These are phyloP conservation scores for Dolichomitus sp. DNA, from an alignment of 2,888 invertebrate species.

Conservation along the genomic window DNA sequence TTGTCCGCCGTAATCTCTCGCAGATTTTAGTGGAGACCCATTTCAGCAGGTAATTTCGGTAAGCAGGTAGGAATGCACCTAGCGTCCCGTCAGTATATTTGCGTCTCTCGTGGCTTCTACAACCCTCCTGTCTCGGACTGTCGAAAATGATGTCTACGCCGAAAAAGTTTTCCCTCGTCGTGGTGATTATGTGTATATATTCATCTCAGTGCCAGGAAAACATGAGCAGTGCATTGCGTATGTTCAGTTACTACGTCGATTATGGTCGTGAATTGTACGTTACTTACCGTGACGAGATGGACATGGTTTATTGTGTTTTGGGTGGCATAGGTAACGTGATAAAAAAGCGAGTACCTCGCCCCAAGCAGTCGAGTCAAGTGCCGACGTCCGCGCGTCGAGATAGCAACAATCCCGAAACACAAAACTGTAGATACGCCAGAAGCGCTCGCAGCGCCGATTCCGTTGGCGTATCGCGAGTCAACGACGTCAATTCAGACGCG, in stretches of 20 bases:
- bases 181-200: background rate
- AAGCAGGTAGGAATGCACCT: background rate
- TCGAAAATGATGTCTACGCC: background rate
- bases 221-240: background rate
- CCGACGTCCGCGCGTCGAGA: background rate
- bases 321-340: slow-evolving; percentile 36
- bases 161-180: slow-evolving; percentile 4
- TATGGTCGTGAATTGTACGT: slow-evolving; percentile 71
- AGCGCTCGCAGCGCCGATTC: background rate
- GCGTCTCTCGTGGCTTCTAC: slow-evolving; percentile 4
- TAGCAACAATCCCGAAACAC: background rate
- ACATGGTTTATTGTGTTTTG: slow-evolving; percentile 71
- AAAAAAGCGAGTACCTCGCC: background rate
- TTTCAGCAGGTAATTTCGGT: slow-evolving; percentile 15
- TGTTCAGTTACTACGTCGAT: slow-evolving; percentile 55
- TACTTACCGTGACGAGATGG: slow-evolving; percentile 71
- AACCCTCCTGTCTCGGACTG: background rate
- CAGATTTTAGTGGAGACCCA: background rate
- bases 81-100: background rate
- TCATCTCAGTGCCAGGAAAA: background rate
- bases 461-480: background rate
- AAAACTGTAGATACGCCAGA: slow-evolving; percentile 21
- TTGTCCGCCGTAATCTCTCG: background rate
- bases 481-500: background rate
- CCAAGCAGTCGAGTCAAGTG: background rate